These are phyloP conservation scores for Platorchestia sp. DNA, from an alignment of 1,140 invertebrate genomes.

Conservation along the genomic window DNA sequence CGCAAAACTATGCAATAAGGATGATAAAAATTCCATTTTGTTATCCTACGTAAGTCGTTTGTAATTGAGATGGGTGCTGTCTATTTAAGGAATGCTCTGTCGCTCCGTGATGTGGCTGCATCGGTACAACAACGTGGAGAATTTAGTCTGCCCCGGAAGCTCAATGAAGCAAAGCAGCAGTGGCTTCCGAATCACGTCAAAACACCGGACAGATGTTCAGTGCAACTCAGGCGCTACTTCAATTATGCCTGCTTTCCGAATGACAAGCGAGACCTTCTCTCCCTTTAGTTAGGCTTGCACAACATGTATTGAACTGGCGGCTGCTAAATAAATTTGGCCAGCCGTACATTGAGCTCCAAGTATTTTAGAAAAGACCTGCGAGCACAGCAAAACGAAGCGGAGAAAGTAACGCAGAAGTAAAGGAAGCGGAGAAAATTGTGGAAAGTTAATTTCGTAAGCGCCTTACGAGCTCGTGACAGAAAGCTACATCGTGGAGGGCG, in stretches of 20 bases:
- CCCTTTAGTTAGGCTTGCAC: background rate
- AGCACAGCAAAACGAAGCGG: background rate
- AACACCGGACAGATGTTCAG: background rate
- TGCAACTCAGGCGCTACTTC: background rate
- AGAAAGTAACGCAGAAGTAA: background rate
- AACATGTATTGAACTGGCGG: background rate
- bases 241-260: background rate
- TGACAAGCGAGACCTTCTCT: background rate
- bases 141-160: background rate
- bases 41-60: no score
- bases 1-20: no score
- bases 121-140: background rate
- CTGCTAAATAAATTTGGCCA: background rate
- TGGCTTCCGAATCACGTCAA: background rate
- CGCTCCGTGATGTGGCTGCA: no score
- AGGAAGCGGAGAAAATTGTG: background rate
- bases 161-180: background rate
- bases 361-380: background rate
- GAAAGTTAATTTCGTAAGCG: slow-evolving; percentile 26
- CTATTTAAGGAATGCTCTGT: no score
- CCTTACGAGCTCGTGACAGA: slow-evolving; percentile 17
- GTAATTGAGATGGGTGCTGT: no score
- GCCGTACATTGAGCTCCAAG: background rate
- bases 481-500: background rate
- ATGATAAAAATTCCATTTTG: no score